Evolutionary conservation across 53 echinoderm and acorn worm genomes (phyloP).

Genomic region (Echinometra lucunter): DNA sequence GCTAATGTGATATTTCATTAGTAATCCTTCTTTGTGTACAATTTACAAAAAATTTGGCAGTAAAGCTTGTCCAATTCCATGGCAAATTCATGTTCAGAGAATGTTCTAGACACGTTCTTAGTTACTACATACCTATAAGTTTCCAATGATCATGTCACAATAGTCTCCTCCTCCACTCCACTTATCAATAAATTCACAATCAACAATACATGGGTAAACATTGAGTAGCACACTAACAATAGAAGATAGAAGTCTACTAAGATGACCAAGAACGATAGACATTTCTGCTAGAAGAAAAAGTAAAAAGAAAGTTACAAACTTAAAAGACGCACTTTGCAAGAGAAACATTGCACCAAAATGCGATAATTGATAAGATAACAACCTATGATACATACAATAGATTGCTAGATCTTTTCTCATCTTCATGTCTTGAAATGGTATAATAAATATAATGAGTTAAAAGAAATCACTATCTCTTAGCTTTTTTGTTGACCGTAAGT

Average conservation of each 20-base stretch:
- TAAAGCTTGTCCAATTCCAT: slow-evolving; percentile 61
- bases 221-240: slow-evolving; percentile 63
- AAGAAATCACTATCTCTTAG: slow-evolving; percentile 15
- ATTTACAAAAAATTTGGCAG: slow-evolving; percentile 58
- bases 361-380: slow-evolving; percentile 19
- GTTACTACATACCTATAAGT: slow-evolving; percentile 9
- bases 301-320: slow-evolving; percentile 28
- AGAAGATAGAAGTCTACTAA: slow-evolving; percentile 49
- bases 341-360: slow-evolving; percentile 70
- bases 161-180: background rate
- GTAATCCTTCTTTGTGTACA: slow-evolving; percentile 7
- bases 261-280: background rate
- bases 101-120: slow-evolving; percentile 5
- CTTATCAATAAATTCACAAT: slow-evolving; percentile 46
- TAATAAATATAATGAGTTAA: slow-evolving; percentile 70
- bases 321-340: slow-evolving; percentile 50
- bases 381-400: slow-evolving; percentile 71
- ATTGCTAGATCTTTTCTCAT: slow-evolving; percentile 66
- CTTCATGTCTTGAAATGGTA: slow-evolving; percentile 49
- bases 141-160: background rate
- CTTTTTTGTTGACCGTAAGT: background rate
- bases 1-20: background rate
- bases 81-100: background rate
- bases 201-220: slow-evolving; percentile 36
- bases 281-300: background rate